Conservation (phyloP, 2,113 vertebrate genomes). For the Oncorhynchus masou region DNA sequence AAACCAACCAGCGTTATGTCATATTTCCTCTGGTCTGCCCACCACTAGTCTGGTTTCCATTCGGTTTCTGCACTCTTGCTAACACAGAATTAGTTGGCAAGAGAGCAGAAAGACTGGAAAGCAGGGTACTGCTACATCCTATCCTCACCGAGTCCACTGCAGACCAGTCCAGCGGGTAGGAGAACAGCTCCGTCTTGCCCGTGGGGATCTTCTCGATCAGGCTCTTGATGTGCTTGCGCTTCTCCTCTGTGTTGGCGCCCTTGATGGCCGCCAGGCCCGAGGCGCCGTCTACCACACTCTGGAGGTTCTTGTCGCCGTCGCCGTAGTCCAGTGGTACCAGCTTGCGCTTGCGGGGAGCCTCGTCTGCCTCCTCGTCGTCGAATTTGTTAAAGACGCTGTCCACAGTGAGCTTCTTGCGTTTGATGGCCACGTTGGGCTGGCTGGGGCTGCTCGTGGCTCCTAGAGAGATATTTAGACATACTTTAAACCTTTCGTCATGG, state of each 20-base stretch:
- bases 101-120: not conserved
- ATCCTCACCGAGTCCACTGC: constrained; percentile 93
- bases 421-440: constrained; percentile 83
- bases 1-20: not conserved
- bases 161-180: constrained; percentile 95
- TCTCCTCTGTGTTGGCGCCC: constrained; percentile 94
- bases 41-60: too few relatives aligned
- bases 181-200: constrained; percentile 95
- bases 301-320: constrained; percentile 89
- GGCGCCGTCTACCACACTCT: constrained; percentile 56
- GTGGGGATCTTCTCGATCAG: constrained; percentile 99
- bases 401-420: constrained; percentile 94
- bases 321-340: constrained; percentile 96
- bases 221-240: constrained; percentile 97
- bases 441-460: constrained; percentile 92
- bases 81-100: too few relatives aligned
- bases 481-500: too few relatives aligned
- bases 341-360: constrained; percentile 93
- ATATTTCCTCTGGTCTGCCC: not conserved
- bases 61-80: too few relatives aligned
- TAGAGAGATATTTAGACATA: constrained; percentile 38
- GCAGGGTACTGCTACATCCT: not conserved
- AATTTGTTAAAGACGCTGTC: constrained; percentile 99
- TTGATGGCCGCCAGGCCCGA: constrained; percentile 73
- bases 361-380: constrained; percentile 94